Evolutionary conservation across 2,113 vertebrate species (phyloP), one percentile per base, ranked within the genome.

Genomic region (Cynoglossus semilaevis): DNA sequence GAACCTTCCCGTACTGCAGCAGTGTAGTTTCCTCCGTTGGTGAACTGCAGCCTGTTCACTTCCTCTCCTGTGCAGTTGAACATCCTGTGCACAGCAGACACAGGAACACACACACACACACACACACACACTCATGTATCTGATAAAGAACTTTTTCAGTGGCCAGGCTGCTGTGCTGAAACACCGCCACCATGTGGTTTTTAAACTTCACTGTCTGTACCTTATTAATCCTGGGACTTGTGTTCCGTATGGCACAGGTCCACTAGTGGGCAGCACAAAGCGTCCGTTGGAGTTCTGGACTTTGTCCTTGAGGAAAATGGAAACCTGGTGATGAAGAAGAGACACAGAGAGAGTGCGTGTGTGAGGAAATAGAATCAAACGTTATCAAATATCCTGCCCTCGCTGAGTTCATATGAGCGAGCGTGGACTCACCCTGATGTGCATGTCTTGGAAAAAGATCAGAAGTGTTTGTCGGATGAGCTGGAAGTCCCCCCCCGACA

Each of bases 381-480:
- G 0, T 2, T 15, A 51, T 40, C 36, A 13, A 18, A 34, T 19
- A 17, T 2, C 18, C n/a, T n/a, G 1, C 8, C 0, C 5, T 13
- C 5, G 19, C 16, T 5, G 9, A 15, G 37, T 52, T 46, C 14
- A 1, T 4, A 12, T 15, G 42, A 44, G 38, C 43, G 15, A 43
- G 5, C 7, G 56, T 13, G 5, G 22, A 74, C 94, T 93, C 88
- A 98, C 97, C 88, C 96, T 88, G 78, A 99, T 98, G 58, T 99
- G 97, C 92, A 99, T 94, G 81, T 99, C 96, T 88, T 99, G 97
- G 79, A 99, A 99, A 85, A 99, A 99, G 77, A 93, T 85, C 19
- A 99, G 94, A 57, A 99, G 91, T 0, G 93, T 99, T 88, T 99
- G 96, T 71, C 96, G 91, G 81, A 99, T 96, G 36, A 96, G 86